Evolutionary conservation across 2,888 invertebrate species (phyloP).

Genomic region (Eledona agricola): DNA sequence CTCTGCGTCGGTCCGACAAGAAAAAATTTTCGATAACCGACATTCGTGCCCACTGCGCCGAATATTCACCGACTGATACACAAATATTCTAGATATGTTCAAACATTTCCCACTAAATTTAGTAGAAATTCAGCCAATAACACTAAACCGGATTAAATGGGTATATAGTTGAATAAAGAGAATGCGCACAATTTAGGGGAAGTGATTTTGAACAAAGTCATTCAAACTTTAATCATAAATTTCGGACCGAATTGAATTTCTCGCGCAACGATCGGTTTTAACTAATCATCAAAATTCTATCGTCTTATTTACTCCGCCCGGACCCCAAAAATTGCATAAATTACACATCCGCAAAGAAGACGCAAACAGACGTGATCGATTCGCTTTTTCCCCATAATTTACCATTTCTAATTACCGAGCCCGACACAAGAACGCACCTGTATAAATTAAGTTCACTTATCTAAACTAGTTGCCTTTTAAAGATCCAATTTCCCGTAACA

Average conservation of each 20-base stretch:
- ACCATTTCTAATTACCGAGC: no score
- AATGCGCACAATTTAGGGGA: slow-evolving; percentile 60
- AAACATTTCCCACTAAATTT: slow-evolving; percentile 55
- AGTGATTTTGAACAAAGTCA: slow-evolving; percentile 60
- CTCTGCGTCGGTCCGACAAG: no score
- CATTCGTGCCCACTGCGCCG: slow-evolving; percentile 4
- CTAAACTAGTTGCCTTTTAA: neutral
- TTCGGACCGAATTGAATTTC: slow-evolving; percentile 54
- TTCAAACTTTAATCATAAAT: slow-evolving; percentile 61
- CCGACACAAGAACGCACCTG: no score
- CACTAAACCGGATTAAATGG: slow-evolving; percentile 60
- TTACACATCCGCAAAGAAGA: no score
- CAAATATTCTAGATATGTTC: slow-evolving; percentile 49
- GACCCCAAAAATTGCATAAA: neutral
- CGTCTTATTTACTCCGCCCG: slow-evolving; percentile 31
- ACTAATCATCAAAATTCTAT: slow-evolving; percentile 47
- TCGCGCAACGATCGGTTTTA: slow-evolving; percentile 45
- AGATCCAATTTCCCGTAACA: slow-evolving; percentile 13
- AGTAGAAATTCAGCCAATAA: slow-evolving; percentile 58
- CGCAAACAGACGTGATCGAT: no score
- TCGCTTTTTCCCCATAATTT: no score
- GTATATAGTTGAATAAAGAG: slow-evolving; percentile 59
- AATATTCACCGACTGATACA: slow-evolving; percentile 36
- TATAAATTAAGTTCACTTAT: neutral
- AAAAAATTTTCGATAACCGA: slow-evolving; percentile 4